Conservation (phyloP, 1,140 invertebrate species). For the Leucophenga varia region DNA sequence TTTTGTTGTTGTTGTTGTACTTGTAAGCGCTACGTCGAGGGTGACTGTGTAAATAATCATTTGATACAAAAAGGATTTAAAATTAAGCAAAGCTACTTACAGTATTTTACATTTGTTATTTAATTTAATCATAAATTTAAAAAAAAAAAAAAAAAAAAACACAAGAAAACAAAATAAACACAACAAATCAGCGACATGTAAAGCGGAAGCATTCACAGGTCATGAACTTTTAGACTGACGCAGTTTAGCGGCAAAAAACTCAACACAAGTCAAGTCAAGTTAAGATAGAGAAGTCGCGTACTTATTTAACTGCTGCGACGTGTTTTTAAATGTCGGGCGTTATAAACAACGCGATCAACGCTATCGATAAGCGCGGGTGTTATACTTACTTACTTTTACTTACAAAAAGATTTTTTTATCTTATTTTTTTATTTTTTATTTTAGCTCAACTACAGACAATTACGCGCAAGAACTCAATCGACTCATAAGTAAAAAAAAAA, state of each 20-base stretch:
- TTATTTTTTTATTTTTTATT: too few species aligned
- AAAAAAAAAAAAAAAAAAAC: conserved; percentile 33
- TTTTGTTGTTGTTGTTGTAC: not conserved
- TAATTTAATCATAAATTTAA: conserved; percentile 52
- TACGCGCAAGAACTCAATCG: not conserved
- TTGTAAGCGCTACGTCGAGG: not conserved
- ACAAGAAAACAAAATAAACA: conserved; percentile 19
- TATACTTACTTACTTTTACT: too few species aligned
- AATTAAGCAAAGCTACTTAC: conserved; percentile 39
- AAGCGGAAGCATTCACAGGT: too few species aligned
- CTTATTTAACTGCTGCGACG: conserved; percentile 50
- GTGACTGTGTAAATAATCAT: conserved; percentile 28
- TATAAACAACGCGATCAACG: too few species aligned
- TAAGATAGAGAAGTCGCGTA: conserved; percentile 48
- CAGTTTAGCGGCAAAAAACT: conserved; percentile 8
- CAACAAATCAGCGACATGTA: conserved; percentile 26
- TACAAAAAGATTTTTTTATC: too few species aligned
- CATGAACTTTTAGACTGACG: conserved; percentile 28
- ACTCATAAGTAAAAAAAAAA: too few species aligned
- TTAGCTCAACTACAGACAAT: conserved; percentile 30
- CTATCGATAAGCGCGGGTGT: too few species aligned
- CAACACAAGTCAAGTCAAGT: conserved; percentile 17
- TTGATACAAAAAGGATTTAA: conserved; percentile 53
- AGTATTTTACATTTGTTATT: conserved; percentile 33
- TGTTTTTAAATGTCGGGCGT: conserved; percentile 18